Base-by-base conservation (phyloP, 1,140 invertebrate species). In the Danaus melanippus region DNA sequence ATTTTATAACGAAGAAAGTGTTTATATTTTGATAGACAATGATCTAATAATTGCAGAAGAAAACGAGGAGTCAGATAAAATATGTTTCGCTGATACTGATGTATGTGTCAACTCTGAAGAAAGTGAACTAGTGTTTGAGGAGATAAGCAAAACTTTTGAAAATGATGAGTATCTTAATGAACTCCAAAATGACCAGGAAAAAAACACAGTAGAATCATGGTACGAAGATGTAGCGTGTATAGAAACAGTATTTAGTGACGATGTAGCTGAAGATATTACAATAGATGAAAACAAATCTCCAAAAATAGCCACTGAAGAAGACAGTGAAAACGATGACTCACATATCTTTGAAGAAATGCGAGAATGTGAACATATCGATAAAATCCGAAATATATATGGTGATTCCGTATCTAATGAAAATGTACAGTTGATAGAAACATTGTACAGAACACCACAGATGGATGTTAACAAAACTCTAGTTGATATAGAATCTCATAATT, bases 171-270 rank as follows among this genome's bases (percentile, higher is more conserved):
- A 59, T 56, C 12, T 56, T 32, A 50, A 70, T 43, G 46, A 44
- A 8, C 42, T 62, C 17, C 41, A 58, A 17, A 51, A 56, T 39
- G 17, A 60, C 43, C 61, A 69, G 55, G 69, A 72, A 53, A 70
- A 68, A 53, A 39, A 53, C 41, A 15, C 68, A 45, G 66, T 70
- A 60, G 71, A 78, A 59, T 62, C 82, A 17, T 88, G 87, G 86
- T 76, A 87, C 10, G 82, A 84, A 50, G 85, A 86, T 53, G 78
- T 87, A 8, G 85, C 72, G 9, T 86, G 82, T 61, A 69, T 86
- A 50, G 85, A 88, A 66, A 87, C 85, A 32, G 76, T 88, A 45
- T 74, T 85, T 17, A 84, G 72, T 60, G 87, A 87, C 39, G 80
- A 87, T 52, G 63, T 80, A 41, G 74, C 66, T 40, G 80, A 83